Conservation (phyloP, 2,888 invertebrate genomes). For the Volucella bombylans region DNA sequence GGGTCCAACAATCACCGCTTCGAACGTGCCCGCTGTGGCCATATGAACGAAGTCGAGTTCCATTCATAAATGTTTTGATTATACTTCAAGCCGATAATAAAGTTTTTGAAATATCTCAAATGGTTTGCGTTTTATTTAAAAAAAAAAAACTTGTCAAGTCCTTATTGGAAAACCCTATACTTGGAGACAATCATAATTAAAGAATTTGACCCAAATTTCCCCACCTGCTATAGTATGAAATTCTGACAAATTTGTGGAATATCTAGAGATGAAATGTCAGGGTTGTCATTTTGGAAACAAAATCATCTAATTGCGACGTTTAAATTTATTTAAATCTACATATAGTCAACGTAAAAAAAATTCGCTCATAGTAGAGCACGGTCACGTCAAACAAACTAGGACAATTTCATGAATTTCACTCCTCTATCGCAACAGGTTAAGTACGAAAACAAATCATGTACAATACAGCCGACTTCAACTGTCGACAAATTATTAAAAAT, state of each 20-base stretch:
- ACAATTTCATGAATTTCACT: slow-evolving; percentile 15
- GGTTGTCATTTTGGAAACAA: slow-evolving; percentile 6
- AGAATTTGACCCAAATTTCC: not conserved
- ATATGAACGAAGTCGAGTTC: too few species aligned
- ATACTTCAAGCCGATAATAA: too few species aligned
- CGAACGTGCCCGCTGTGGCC: too few species aligned
- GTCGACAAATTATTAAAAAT: slow-evolving; percentile 44
- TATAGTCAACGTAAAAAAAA: slow-evolving; percentile 4
- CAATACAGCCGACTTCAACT: slow-evolving; percentile 35
- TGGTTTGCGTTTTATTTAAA: too few species aligned
- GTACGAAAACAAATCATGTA: slow-evolving; percentile 7
- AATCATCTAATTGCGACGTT: slow-evolving; percentile 41
- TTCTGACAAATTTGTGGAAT: not conserved
- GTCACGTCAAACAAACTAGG: slow-evolving; percentile 44
- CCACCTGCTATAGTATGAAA: slow-evolving; percentile 29
- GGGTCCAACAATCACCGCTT: too few species aligned
- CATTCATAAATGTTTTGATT: too few species aligned
- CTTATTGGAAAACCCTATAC: too few species aligned
- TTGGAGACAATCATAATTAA: not conserved
- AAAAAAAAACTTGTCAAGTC: too few species aligned
- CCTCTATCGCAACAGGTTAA: not conserved
- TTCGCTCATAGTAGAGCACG: slow-evolving; percentile 21
- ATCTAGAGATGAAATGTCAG: slow-evolving; percentile 25
- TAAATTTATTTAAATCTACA: not conserved
- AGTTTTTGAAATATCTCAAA: too few species aligned